Evolutionary conservation across 1,140 invertebrate genomes (phyloP), one percentile per base, ranked within the genome.

Genomic region (Habropoda laboriosa): DNA sequence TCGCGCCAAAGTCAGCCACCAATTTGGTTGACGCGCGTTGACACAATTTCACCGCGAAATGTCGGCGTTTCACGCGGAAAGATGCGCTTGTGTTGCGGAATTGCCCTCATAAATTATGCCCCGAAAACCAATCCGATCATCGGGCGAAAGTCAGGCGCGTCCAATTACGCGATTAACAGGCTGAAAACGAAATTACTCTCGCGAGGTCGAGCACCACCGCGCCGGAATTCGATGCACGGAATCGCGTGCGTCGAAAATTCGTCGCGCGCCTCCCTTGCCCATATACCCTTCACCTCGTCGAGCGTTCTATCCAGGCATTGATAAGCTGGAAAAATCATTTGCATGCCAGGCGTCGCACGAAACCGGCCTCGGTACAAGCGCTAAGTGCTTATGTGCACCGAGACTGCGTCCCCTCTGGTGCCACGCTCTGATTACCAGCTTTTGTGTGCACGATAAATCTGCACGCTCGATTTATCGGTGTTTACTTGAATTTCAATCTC

Each of bases 131-230:
- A 72, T 79, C 73, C 70, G 77, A 79, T 79, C 77, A 55, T 64
- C 58, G 77, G 27, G 13, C 72, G 83, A 80, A 79, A 84, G 82
- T 85, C 82, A 68, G 47, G 72, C 82, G 55, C 79, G 73, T 80
- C 83, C 82, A 84, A 80, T 85, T 84, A 85, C 61, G 61, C 73
- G 83, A 53, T 85, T 85, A 85, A 85, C 82, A 80, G 82, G 71
- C 79, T 67, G 83, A 85, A 85, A 85, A 85, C 53, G 83, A 80
- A 85, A 85, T 85, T 83, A 85, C 77, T 67, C 82, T 85, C 83
- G 79, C 70, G 83, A 80, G 82, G 79, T 32, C 60, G 72, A 53
- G 24, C 81, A 42, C 66, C 45, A 51, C n/a, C n/a, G 21, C 38
- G 58, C 24, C n/a, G 81, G 68, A 74, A 84, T 83, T 83, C 51